A percentile compares a stretch with the other conserved stretches of the same genome.
Evolutionary conservation across 2,113 vertebrate species (phyloP).

Genomic region (Tragelaphus imberbis): DNA sequence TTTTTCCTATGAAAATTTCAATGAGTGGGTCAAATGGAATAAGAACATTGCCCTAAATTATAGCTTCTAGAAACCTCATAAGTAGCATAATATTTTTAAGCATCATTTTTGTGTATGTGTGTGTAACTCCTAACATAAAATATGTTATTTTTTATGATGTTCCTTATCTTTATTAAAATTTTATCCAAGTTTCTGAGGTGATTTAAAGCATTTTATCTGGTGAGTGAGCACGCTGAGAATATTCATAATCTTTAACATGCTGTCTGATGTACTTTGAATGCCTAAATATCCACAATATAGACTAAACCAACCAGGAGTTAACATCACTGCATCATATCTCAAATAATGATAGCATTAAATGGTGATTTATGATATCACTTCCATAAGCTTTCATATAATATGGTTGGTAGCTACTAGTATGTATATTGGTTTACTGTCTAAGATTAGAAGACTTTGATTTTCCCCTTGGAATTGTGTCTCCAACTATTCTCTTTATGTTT

Average conservation of each 20-base stretch:
- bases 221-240: background rate
- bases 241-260: background rate
- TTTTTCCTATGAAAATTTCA: background rate
- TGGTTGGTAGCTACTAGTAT: background rate
- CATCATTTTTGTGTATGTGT: background rate
- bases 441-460: background rate
- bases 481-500: background rate
- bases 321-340: background rate
- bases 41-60: background rate
- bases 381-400: background rate
- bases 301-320: background rate
- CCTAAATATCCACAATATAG: background rate
- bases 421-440: background rate
- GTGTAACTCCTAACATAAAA: background rate
- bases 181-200: background rate
- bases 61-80: background rate
- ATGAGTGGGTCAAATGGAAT: background rate
- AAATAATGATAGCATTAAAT: background rate
- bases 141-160: background rate
- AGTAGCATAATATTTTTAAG: background rate
- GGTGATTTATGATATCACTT: background rate
- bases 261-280: background rate
- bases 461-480: background rate
- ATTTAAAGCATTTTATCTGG: constrained; percentile 2
- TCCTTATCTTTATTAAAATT: background rate